Percentiles rank a stretch among this genome's conserved stretches.
Evolutionary conservation across 1,140 invertebrate genomes (phyloP).

Genomic region (Calliopsis andreniformis): DNA sequence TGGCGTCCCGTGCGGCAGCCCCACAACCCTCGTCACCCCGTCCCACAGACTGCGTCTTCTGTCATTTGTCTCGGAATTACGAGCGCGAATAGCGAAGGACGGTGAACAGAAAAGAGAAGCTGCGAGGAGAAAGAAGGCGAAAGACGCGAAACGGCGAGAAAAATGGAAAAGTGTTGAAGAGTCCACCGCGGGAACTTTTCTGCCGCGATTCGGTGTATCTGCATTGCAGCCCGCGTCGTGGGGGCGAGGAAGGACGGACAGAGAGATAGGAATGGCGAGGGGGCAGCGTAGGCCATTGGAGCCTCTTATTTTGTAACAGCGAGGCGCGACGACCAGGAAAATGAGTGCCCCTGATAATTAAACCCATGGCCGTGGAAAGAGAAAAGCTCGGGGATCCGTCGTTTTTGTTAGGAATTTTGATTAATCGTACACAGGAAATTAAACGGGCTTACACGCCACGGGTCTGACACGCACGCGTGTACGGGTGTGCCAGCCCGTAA

Average conservation of each 20-base stretch:
- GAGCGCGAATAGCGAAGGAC: constrained; percentile 47
- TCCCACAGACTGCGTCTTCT: constrained; percentile 7
- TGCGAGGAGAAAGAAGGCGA: not conserved
- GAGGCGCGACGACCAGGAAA: constrained; percentile 47
- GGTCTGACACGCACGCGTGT: not conserved
- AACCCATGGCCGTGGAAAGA: constrained; percentile 45
- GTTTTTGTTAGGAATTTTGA: constrained; percentile 48
- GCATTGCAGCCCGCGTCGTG: constrained; percentile 30
- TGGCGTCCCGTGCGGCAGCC: not conserved
- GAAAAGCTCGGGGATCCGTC: constrained; percentile 28
- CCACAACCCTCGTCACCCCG: not conserved
- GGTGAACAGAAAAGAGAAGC: not conserved
- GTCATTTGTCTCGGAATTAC: constrained; percentile 39
- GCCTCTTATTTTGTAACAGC: constrained; percentile 48
- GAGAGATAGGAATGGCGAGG: not conserved
- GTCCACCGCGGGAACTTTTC: constrained; percentile 30
- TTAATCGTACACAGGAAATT: constrained; percentile 48
- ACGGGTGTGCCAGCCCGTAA: no score
- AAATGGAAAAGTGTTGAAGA: constrained; percentile 42
- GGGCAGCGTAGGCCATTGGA: not conserved
- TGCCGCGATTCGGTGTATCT: constrained; percentile 39
- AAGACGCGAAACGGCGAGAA: not conserved
- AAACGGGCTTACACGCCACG: constrained; percentile 11
- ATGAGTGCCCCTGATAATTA: constrained; percentile 50
- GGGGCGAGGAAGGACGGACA: not conserved